Percentiles rank a stretch among this genome's conserved stretches.
Conservation (phyloP, 2,797 vertebrate species). For the Mastacembelus armatus region DNA sequence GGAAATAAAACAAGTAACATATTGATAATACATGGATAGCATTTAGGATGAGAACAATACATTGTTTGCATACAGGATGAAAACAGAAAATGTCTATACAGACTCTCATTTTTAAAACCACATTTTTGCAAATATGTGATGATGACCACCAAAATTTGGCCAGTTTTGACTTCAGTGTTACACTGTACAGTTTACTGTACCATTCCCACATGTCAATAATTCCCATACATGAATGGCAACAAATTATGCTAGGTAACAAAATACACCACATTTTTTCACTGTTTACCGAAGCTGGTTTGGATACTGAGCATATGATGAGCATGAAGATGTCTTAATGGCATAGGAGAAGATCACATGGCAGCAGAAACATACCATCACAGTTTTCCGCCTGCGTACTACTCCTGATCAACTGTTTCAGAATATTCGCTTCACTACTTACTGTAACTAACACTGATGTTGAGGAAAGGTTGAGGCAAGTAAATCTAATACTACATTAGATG, state of each 20-base stretch:
- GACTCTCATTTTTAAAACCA: constrained; percentile 3
- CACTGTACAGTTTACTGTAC: constrained; percentile 27
- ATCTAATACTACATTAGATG: constrained; percentile 34
- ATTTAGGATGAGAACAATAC: constrained; percentile 37
- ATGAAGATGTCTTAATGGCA: constrained; percentile 41
- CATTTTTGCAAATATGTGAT: constrained; percentile 27
- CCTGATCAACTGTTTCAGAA: neutral
- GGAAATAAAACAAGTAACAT: constrained; percentile 33
- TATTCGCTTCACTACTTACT: constrained; percentile 17
- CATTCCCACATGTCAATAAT: constrained; percentile 5
- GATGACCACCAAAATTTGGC: constrained; percentile 31
- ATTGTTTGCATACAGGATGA: constrained; percentile 55
- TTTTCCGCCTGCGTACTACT: constrained; percentile 35
- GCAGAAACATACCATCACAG: constrained; percentile 35
- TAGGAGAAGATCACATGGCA: constrained; percentile 56
- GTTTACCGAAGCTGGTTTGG: constrained; percentile 47
- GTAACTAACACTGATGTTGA: constrained; percentile 32
- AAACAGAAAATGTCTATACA: constrained; percentile 40
- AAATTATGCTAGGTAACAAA: constrained; percentile 14
- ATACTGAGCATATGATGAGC: constrained; percentile 25
- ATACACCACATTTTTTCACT: constrained; percentile 28
- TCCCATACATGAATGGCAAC: constrained; percentile 25
- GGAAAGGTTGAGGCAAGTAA: constrained; percentile 38
- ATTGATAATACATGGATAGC: constrained; percentile 16
- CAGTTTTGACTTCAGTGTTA: constrained; percentile 45